Base-by-base conservation (phyloP, 2,113 vertebrate species). In the Pelusios castaneus region DNA sequence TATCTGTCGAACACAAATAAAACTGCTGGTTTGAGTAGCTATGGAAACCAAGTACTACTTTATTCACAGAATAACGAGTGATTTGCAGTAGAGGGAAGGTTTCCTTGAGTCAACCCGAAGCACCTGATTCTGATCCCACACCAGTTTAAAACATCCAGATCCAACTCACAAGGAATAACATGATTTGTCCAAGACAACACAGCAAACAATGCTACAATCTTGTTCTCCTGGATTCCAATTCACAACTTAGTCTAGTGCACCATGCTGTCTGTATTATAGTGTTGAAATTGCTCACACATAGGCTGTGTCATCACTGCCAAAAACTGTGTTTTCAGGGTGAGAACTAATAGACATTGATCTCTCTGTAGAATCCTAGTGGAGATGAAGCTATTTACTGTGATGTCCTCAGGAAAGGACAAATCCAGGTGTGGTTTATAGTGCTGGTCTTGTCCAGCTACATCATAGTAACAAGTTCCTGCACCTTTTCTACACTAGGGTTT, bases 291-390 rank as follows among this genome's bases (percentile, higher is more conserved):
- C 80, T 92, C 77, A 29, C 58, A 83, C 77, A 80, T 75, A 25
- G 82, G 45, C 75, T 93, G 75, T 1, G 10, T 73, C 56, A 90
- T 87, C 77, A 22, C 63, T 51, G 82, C 49, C 89, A 92, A 92
- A 95, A 84, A 2, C 2, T 63, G 89, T 67, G 79, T 7, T 38
- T 47, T 95, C 9, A 87, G 82, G 2, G 34, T 83, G 47, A 85
- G 91, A 95, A 78, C 60, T 85, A 91, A 96, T 83, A 89, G 7
- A 89, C 49, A 13, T 89, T 82, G 54, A 82, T 77, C 51, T 84
- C 91, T 38, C 82, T 85, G n/a, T 89, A 91, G 94, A 94, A 89
- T 47, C 93, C 84, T 4, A 11, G 19, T 34, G 86, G 52, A 76
- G 91, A 60, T 54, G 90, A 87, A 87, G 55, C 51, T 77, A 91